Conservation (phyloP, 2,797 vertebrate species). For the Eulemur rubriventer region DNA sequence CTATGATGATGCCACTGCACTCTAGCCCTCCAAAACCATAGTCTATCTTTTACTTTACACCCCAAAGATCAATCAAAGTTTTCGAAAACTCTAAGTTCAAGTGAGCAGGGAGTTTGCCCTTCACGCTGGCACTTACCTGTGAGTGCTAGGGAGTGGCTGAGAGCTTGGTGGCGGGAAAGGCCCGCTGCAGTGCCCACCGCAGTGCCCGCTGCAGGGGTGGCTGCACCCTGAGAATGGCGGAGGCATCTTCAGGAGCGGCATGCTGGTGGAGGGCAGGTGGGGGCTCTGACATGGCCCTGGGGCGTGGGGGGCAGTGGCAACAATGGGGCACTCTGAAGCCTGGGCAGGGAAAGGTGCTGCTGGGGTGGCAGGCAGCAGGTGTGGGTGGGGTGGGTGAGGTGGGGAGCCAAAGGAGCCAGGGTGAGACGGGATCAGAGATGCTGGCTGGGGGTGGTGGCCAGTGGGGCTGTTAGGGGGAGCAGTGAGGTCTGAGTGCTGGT, state of each 20-base stretch:
- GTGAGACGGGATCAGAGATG: slow-evolving; percentile 91
- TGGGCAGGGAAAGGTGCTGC: slow-evolving; percentile 89
- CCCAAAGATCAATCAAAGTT: background rate
- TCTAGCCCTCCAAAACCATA: background rate
- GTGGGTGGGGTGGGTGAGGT: slow-evolving; percentile 87
- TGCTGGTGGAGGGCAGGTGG: slow-evolving; percentile 92
- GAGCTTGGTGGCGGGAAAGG: slow-evolving; percentile 88
- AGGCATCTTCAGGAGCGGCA: slow-evolving; percentile 93
- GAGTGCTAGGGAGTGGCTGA: slow-evolving; percentile 90
- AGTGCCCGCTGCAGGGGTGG: slow-evolving; percentile 97
- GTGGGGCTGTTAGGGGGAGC: slow-evolving; percentile 99
- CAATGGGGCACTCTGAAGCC: slow-evolving; percentile 88
- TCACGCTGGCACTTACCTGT: slow-evolving; percentile 89
- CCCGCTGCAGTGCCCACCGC: slow-evolving; percentile 89
- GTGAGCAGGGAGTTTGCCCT: background rate
- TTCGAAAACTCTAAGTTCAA: background rate
- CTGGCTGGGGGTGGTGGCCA: slow-evolving; percentile 93
- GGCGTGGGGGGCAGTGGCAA: slow-evolving; percentile 86
- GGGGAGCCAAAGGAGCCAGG: slow-evolving; percentile 88
- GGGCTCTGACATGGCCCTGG: slow-evolving; percentile 93
- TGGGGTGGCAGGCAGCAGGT: slow-evolving; percentile 87
- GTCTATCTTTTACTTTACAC: background rate
- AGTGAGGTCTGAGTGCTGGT: slow-evolving; percentile 96
- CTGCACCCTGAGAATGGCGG: slow-evolving; percentile 90
- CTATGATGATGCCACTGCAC: background rate